Percentiles rank a stretch among this genome's conserved stretches.
These are phyloP conservation scores for Macaca nemestrina DNA, from an alignment of 2,113 vertebrate species.

Conservation along the genomic window DNA sequence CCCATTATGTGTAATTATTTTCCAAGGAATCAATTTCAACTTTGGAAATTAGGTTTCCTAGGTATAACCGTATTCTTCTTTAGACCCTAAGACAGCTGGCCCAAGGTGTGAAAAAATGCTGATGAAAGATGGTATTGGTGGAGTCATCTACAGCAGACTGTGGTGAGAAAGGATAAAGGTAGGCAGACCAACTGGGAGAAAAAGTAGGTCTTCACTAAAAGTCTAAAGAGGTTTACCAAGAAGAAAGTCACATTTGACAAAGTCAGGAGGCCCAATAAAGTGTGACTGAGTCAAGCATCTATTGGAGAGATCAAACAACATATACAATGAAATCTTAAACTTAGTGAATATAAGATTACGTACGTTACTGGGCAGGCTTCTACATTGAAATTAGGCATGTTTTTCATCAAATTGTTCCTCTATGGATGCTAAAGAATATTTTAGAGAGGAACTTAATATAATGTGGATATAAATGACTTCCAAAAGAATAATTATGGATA, in stretches of 20 bases:
- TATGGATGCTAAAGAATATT: constrained; percentile 19
- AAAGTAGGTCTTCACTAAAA: neutral
- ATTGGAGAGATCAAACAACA: neutral
- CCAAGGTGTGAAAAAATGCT: neutral
- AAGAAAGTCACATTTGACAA: neutral
- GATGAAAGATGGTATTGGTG: neutral
- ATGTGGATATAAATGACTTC: neutral
- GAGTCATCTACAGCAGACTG: neutral
- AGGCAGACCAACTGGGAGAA: neutral
- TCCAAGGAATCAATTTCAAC: neutral
- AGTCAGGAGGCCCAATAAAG: neutral
- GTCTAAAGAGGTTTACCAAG: neutral
- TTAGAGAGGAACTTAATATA: neutral
- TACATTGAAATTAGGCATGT: neutral
- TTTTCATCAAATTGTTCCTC: neutral
- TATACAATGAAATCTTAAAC: neutral
- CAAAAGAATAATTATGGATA: neutral
- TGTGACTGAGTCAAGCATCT: neutral
- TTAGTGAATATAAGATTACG: neutral
- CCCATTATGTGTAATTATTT: neutral
- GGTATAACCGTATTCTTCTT: neutral
- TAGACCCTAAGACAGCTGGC: neutral
- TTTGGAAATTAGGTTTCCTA: neutral
- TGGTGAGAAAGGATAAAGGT: neutral
- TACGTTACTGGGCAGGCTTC: neutral